Percentiles rank a stretch among this genome's conserved stretches.
phyloP scores from a whole-genome alignment of 2,888 invertebrate genomes.

The Lucinisca nassula region DNA sequence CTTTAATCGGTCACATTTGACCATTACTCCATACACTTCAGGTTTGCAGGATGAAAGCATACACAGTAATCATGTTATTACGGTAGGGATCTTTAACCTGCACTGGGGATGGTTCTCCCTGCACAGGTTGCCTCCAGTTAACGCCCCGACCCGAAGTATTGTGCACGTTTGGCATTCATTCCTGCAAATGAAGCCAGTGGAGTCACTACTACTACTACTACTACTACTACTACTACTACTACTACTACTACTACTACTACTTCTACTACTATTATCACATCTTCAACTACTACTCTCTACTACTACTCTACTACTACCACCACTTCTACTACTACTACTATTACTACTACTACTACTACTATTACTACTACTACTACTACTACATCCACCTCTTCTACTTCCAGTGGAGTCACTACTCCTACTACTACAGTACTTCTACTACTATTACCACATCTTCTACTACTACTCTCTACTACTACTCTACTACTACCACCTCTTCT shows the following conservation, averaged over 20 bases:
- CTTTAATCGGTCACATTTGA: no score
- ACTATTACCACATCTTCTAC: constrained; percentile 9
- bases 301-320: no score
- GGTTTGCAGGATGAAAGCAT: no score
- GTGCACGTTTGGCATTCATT: no score
- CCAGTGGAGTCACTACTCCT: constrained; percentile 4
- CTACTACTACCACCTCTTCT: no score
- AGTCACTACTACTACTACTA: constrained; percentile 9
- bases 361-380: constrained; percentile 29
- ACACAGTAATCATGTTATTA: no score
- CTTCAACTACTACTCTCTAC: constrained; percentile 29
- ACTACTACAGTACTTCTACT: constrained; percentile 19
- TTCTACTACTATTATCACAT: constrained; percentile 20
- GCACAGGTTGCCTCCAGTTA: no score
- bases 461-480: constrained; percentile 29
- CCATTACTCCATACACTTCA: no score
- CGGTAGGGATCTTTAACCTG: no score
- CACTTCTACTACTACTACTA: constrained; percentile 27
- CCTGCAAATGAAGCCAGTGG: no score
- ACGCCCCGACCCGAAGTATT: no score
- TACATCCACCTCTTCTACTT: constrained; percentile 26
- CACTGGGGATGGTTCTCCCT: no score
- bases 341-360: constrained; percentile 34
- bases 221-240: constrained; percentile 23
- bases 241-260: constrained; percentile 27